A percentile compares a stretch with the other conserved stretches of the same genome.
Conservation (phyloP, 2,113 vertebrate genomes). For the Arenaria interpres region DNA sequence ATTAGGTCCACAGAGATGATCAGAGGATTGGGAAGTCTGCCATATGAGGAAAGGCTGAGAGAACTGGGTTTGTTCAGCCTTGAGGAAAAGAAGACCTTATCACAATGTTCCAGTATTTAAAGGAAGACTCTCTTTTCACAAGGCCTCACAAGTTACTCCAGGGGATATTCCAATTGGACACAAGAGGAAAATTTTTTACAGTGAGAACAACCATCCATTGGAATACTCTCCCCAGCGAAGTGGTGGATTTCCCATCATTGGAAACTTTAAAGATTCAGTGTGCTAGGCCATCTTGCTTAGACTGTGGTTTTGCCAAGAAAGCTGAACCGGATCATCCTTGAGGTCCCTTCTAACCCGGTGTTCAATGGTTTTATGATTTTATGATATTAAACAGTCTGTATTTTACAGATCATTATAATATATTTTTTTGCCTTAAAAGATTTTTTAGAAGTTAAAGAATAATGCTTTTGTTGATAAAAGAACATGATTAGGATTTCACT, state of each 20-base stretch:
- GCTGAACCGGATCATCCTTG: background rate
- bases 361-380: background rate
- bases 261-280: background rate
- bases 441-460: background rate
- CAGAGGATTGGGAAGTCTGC: background rate
- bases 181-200: background rate
- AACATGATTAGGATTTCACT: background rate
- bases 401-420: background rate
- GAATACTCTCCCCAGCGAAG: background rate
- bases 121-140: background rate
- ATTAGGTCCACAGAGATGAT: background rate
- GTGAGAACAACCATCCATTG: background rate
- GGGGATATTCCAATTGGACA: background rate
- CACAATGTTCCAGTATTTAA: background rate
- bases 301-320: background rate
- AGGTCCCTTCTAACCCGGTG: background rate
- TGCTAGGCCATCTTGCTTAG: background rate
- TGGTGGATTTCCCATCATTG: background rate
- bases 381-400: background rate
- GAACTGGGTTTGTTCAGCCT: background rate
- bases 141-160: background rate
- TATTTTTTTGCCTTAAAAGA: background rate
- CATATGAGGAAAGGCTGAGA: background rate
- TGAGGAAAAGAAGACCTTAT: background rate
- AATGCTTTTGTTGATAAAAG: background rate